Evolutionary conservation across 1,140 invertebrate genomes (phyloP), one percentile per base, ranked within the genome.

Genomic region (Lordiphosa mommai): DNA sequence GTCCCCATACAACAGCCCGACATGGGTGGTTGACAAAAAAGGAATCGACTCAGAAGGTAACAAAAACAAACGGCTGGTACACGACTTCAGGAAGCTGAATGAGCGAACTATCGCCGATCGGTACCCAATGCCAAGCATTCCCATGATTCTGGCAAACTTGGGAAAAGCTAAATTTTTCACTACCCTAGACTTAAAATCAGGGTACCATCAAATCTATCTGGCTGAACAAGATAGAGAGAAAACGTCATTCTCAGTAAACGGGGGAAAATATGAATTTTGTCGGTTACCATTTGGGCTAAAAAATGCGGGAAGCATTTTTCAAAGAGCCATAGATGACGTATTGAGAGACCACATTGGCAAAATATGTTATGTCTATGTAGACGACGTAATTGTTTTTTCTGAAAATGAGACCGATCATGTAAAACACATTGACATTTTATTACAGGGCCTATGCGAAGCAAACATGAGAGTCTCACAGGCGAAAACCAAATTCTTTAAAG

Each of bases 291-390:
- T 37, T 37, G 36, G n/a, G 34, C 6, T 13, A 13, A 36, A 36
- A 36, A n/a, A n/a, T n/a, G n/a, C n/a, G n/a, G n/a, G n/a, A 17
- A 17, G 16, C 16, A 17, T 17, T 3, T 17, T 17, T 3, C 44
- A 56, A 36, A 48, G 57, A 20, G 44, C 57, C 0, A 63, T 49
- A 23, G 59, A 57, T 29, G 44, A 49, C 3, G 36, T 57, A 7
- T 44, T 61, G 10, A 53, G 59, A 3, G 51, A 63, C 29, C 48
- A 61, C 2, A 61, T 61, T 5, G 49, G 50, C 2, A 61, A 61
- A n/a, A 37, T 30, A n/a, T 50, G 37, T 16, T 66, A 43, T 36
- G 63, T 65, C 43, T 60, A 60, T 52, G 56, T 60, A 12, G 56
- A 65, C 34, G 50, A 61, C 30, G 20, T 55, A 2, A 60, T 16